Percentiles rank a stretch among this genome's conserved stretches.
Conservation (phyloP, 2,888 invertebrate species). For the Oxystoma pomonae region DNA sequence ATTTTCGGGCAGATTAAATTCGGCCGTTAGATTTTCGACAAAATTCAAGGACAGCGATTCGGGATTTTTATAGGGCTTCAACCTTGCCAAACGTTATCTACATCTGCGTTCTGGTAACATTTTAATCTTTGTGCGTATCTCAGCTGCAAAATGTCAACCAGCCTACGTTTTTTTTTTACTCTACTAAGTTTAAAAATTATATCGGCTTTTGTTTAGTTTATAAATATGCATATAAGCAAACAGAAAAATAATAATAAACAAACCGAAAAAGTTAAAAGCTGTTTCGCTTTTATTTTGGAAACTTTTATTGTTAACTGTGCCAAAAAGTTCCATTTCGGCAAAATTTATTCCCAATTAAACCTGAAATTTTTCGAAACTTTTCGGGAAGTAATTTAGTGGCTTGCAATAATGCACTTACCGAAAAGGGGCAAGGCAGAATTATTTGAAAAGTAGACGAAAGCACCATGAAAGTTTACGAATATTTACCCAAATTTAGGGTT, state of each 20-base stretch:
- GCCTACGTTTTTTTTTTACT: too few relatives aligned
- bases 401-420: neutral
- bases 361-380: conserved; percentile 14
- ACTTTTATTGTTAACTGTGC: neutral
- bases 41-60: too few relatives aligned
- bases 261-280: neutral
- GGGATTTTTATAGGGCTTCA: too few relatives aligned
- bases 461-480: neutral
- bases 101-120: too few relatives aligned
- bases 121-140: too few relatives aligned
- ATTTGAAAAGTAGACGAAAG: neutral
- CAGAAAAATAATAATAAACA: neutral
- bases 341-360: conserved; percentile 23
- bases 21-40: too few relatives aligned
- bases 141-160: too few relatives aligned
- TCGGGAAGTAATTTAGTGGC: neutral
- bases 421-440: neutral
- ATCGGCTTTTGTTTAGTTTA: too few relatives aligned
- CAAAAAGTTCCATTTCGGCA: conserved; percentile 11
- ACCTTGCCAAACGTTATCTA: too few relatives aligned
- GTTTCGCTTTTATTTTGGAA: neutral
- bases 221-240: neutral
- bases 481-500: neutral
- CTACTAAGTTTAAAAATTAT: too few relatives aligned
- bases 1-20: too few relatives aligned